Evolutionary conservation across 2,888 invertebrate genomes (phyloP), one percentile per base, ranked within the genome.

Genomic region (Papilio elwesi): DNA sequence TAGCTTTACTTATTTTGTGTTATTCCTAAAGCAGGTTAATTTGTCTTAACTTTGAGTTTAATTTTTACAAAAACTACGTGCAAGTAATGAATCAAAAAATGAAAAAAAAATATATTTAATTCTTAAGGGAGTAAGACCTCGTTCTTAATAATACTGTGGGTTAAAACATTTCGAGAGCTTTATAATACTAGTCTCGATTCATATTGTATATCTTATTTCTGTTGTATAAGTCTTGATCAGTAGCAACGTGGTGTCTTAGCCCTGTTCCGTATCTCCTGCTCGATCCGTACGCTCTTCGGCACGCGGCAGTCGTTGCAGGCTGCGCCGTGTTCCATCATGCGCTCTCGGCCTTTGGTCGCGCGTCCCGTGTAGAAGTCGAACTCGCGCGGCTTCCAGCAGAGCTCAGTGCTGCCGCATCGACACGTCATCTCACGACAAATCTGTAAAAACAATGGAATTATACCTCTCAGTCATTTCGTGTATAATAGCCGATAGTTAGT

Each of bases 391-490:
- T 84, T 82, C 93, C 93, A 92, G 78, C 87, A 88, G 8, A 92
- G 80, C 64, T 89, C 87, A 0, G 85, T 86, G 43, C 85, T 80
- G 53, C 90, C 90, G 62, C 89, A 90, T 47, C 73, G 80, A 76
- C 90, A 89, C 0, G 89, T 88, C 91, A 91, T 91, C 48, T 92
- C 87, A 9, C 90, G 90, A 74, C 93, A 93, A 55, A 93, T 90
- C 92, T 93, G 78, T 38, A 16, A 12, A 26, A 43, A 10, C 13
- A 47, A 36, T 36, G 48, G n/a, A 1, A 52, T 12, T 7, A 12
- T 12, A 36, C 36, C 1, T 26, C 15, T 7, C 15, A n/a, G 13
- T 51, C 47, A 10, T 10, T 48, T 10, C 11, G 11, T 48, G 9
- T 48, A 48, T 5, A 48, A 1, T 26, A 55, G 10, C 26, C 6